These are phyloP conservation scores for Taenioides sp. DNA, from an alignment of 2,797 vertebrate species.

Conservation along the genomic window DNA sequence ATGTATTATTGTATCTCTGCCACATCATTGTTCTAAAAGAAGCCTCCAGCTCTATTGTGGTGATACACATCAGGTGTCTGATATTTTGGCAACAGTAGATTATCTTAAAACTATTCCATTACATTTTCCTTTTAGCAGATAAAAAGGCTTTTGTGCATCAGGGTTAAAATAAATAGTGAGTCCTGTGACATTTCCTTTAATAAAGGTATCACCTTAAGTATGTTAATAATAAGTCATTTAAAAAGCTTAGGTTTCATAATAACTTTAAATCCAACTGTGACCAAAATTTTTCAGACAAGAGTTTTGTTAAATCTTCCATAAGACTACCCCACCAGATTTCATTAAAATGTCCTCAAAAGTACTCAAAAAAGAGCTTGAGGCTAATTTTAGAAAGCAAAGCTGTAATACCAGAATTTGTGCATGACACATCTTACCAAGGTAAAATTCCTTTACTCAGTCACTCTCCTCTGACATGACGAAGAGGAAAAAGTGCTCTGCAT, in stretches of 20 bases:
- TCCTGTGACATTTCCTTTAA: not conserved
- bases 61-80: constrained; percentile 3
- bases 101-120: not conserved
- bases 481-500: constrained; percentile 7
- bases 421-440: not conserved
- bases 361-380: constrained; percentile 17
- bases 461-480: constrained; percentile 5
- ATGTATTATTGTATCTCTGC: not conserved
- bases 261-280: not conserved
- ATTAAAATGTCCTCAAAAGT: constrained; percentile 19
- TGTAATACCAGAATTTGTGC: not conserved
- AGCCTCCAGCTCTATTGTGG: constrained; percentile 8
- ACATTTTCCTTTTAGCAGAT: not conserved
- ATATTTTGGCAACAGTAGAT: constrained; percentile 39
- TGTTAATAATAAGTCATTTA: not conserved
- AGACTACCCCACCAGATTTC: constrained; percentile 21
- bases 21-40: not conserved
- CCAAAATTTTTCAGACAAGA: constrained; percentile 4
- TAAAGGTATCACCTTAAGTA: not conserved
- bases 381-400: constrained; percentile 16
- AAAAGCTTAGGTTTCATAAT: not conserved
- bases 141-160: not conserved
- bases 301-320: constrained; percentile 25
- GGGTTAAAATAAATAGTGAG: not conserved
- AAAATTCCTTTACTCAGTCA: constrained; percentile 3